Base-by-base conservation (phyloP, 2,113 vertebrate genomes). In the Nerophis ophidion region DNA sequence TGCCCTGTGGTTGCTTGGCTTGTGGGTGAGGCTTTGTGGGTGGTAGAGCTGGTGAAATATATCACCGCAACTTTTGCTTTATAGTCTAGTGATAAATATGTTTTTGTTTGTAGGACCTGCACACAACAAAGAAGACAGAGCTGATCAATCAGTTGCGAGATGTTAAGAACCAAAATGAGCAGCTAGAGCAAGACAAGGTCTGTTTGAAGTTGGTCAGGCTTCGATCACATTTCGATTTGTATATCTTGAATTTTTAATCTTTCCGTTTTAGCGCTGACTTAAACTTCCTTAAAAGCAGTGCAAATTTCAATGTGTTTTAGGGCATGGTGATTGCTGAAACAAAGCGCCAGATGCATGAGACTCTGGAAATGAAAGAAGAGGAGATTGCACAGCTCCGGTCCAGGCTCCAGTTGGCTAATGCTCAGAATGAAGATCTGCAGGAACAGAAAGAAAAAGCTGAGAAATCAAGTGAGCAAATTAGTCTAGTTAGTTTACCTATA, bases 161-260 rank as follows among this genome's bases (percentile, higher is more conserved):
- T 85, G 96, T 95, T 63, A 99, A 98, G 89, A 91, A 98, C 84
- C 91, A 92, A 66, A 93, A 98, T 85, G 96, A 98, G 70, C 95
- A 98, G 77, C 91, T 98, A 81, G 93, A 98, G 81, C 97, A 99
- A 88, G 97, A 98, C 89, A 99, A 99, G 93, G 97, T 98, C 62
- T 36, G 81, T 44, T 11, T 63, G 16, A 5, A 10, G 57, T 15
- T 33, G 55, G 68, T 72, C 6, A 51, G 40, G 15, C 1, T 34
- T 66, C 47, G 16, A 40, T 40, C 34, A 53, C 26, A 11, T 45
- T 36, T 72, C 68, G 56, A 66, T 63, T 72, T 4, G 40, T 44
- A 44, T 44, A 44, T 44, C 40, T 44, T 44, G 40, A 44, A 44
- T 44, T 2, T 44, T 40, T 40, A 12, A 40, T 9, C 38, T 8